Evolutionary conservation across 2,797 vertebrate genomes (phyloP).

Genomic region (Pipistrellus kuhlii): DNA sequence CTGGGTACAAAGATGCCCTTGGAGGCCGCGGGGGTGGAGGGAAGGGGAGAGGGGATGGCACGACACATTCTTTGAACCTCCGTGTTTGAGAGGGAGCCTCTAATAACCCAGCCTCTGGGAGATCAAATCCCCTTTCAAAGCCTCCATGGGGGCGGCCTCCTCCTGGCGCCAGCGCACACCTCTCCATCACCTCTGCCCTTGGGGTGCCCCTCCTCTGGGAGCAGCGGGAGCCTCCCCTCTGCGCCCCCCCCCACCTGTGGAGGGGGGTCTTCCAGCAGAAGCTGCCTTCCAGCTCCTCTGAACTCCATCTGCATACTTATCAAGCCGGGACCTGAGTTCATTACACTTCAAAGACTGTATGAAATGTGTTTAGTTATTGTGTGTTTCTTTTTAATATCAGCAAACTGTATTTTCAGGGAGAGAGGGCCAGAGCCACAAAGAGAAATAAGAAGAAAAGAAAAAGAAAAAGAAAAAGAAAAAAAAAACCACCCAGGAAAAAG

Average conservation of each 20-base stretch:
- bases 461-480: not conserved
- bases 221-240: not conserved
- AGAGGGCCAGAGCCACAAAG: not conserved
- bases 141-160: accelerated
- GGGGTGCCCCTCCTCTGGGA: too few relatives aligned
- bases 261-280: too few relatives aligned
- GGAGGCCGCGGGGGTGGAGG: not conserved
- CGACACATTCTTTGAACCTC: not conserved
- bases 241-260: not conserved
- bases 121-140: not conserved
- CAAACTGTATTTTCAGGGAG: slow-evolving; percentile 75
- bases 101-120: not conserved
- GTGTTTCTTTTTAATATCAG: slow-evolving; percentile 73
- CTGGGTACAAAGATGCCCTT: not conserved
- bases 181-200: accelerated
- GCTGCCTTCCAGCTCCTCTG: not conserved
- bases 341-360: slow-evolving; percentile 73
- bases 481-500: not conserved
- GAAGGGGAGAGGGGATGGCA: accelerated
- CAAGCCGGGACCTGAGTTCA: not conserved
- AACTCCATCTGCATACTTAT: slow-evolving; percentile 20
- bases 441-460: not conserved
- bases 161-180: accelerated
- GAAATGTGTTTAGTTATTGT: slow-evolving; percentile 76
- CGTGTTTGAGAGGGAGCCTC: not conserved